Evolutionary conservation across 2,888 invertebrate genomes (phyloP).

Genomic region (Atrina japonica): DNA sequence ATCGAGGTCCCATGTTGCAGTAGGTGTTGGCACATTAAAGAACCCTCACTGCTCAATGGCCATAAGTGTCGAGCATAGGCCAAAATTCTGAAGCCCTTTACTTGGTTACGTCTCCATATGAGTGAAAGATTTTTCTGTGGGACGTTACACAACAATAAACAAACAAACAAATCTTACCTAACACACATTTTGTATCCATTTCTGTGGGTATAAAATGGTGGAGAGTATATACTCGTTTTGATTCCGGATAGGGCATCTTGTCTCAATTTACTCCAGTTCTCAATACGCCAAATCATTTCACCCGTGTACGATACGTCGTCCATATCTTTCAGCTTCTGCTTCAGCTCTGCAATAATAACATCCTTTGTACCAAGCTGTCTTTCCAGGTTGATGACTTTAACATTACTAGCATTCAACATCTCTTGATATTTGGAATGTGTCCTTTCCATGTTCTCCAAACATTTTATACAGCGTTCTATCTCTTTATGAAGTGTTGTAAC

Average conservation of each 20-base stretch:
- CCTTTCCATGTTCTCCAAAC: constrained; percentile 58
- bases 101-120: too few relatives aligned
- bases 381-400: constrained; percentile 56
- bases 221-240: constrained; percentile 74
- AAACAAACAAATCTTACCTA: constrained; percentile 23
- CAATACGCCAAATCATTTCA: constrained; percentile 76
- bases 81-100: too few relatives aligned
- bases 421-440: constrained; percentile 37
- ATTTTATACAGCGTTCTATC: constrained; percentile 64
- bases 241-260: constrained; percentile 71
- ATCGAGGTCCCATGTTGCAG: too few relatives aligned
- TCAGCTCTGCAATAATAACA: constrained; percentile 28
- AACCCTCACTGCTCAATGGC: too few relatives aligned
- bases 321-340: constrained; percentile 54
- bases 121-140: too few relatives aligned
- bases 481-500: constrained; percentile 70
- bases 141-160: too few relatives aligned
- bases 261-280: constrained; percentile 69
- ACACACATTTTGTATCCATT: constrained; percentile 78
- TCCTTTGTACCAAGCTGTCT: constrained; percentile 55
- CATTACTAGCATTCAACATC: constrained; percentile 45
- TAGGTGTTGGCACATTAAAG: too few relatives aligned
- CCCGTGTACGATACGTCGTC: constrained; percentile 76
- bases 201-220: constrained; percentile 75
- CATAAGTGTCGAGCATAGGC: too few relatives aligned